Conservation (phyloP, 2,113 vertebrate genomes). For the Leucopsar rothschildi region DNA sequence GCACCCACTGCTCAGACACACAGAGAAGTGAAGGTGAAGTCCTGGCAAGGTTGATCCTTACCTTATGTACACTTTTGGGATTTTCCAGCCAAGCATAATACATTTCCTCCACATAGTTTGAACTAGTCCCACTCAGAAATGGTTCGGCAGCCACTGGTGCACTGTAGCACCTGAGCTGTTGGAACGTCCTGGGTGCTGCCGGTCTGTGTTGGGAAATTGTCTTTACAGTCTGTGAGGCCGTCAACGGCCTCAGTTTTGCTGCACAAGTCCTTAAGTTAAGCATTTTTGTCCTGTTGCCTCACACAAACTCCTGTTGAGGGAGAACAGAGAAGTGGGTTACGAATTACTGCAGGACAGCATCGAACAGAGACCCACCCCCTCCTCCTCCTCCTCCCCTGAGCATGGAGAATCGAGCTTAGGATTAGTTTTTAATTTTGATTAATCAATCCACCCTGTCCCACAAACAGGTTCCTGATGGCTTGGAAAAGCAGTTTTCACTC, state of each 20-base stretch:
- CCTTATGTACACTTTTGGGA: conserved; percentile 95
- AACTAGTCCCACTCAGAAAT: conserved; percentile 90
- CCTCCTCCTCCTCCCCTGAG: rapidly evolving
- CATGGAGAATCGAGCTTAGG: rapidly evolving
- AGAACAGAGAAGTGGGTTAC: neutral
- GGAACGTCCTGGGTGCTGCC: conserved; percentile 79
- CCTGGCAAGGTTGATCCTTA: conserved; percentile 70
- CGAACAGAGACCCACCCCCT: neutral
- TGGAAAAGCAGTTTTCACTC: neutral
- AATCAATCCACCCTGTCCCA: neutral
- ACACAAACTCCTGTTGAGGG: conserved; percentile 37
- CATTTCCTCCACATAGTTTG: conserved; percentile 97
- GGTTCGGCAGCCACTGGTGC: conserved; percentile 84
- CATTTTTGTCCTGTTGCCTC: conserved; percentile 77
- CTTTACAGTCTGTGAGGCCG: conserved; percentile 79
- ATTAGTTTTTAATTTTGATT: neutral
- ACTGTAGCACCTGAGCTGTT: conserved; percentile 74
- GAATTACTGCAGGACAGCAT: neutral
- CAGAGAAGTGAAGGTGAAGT: neutral
- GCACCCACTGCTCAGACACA: neutral
- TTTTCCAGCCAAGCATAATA: conserved; percentile 94
- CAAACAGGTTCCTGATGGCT: rapidly evolving
- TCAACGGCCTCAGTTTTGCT: conserved; percentile 81
- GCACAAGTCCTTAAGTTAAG: conserved; percentile 90
- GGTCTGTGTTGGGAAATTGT: conserved; percentile 69